Evolutionary conservation across 2,797 vertebrate genomes (phyloP).

Genomic region (Siniperca obscura): DNA sequence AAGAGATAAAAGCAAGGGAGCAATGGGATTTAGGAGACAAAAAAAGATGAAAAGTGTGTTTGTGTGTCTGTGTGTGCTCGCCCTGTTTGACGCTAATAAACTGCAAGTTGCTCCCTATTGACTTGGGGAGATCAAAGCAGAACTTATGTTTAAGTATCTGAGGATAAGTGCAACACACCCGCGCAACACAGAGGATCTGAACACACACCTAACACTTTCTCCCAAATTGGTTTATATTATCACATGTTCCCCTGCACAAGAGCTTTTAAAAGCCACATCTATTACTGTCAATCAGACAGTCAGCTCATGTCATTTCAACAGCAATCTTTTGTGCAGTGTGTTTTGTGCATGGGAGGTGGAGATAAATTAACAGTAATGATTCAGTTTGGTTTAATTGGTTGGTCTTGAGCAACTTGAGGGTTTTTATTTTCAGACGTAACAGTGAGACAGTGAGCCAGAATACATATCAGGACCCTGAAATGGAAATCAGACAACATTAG

Average conservation of each 20-base stretch:
- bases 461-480: no score
- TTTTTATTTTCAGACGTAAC: slow-evolving; percentile 1
- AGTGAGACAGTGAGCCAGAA: no score
- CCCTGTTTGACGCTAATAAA: slow-evolving; percentile 45
- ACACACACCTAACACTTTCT: slow-evolving; percentile 14
- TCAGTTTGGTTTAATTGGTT: background rate
- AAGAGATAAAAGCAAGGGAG: slow-evolving; percentile 46
- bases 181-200: slow-evolving; percentile 18
- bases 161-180: slow-evolving; percentile 42
- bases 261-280: slow-evolving; percentile 9
- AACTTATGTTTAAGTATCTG: slow-evolving; percentile 37
- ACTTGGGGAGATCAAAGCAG: slow-evolving; percentile 62
- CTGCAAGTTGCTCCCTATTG: slow-evolving; percentile 34
- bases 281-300: background rate
- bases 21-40: slow-evolving; percentile 33
- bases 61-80: background rate
- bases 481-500: no score
- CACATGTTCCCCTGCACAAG: background rate
- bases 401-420: background rate
- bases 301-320: background rate
- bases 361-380: background rate
- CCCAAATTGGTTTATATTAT: background rate
- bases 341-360: background rate
- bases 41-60: slow-evolving; percentile 42
- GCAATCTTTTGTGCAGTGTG: background rate